Evolutionary conservation across 2,888 invertebrate species (phyloP).

Genomic region (Eilema depressum): DNA sequence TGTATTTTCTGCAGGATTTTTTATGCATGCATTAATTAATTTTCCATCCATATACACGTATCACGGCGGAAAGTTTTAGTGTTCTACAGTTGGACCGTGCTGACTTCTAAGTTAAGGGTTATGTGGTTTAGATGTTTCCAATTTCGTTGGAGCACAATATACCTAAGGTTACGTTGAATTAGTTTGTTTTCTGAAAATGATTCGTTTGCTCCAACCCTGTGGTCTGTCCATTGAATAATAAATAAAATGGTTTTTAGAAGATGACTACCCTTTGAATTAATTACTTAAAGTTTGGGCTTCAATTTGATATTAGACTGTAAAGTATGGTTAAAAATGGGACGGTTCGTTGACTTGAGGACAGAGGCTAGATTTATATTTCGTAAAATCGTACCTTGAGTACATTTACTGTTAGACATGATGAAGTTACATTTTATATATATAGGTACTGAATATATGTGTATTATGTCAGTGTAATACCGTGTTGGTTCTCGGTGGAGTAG

Average conservation of each 20-base stretch:
- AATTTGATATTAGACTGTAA: conserved; percentile 7
- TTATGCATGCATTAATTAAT: conserved; percentile 39
- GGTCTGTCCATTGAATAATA: conserved; percentile 15
- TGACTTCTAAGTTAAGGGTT: conserved; percentile 31
- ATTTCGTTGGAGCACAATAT: conserved; percentile 24
- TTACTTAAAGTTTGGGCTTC: conserved; percentile 14
- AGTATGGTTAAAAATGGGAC: conserved; percentile 2
- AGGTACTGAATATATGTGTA: too few species aligned
- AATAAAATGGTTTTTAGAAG: conserved; percentile 12
- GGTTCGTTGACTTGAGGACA: neutral
- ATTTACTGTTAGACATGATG: neutral
- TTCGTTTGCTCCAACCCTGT: conserved; percentile 24
- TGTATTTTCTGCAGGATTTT: conserved; percentile 39
- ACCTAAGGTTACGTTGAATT: conserved; percentile 7
- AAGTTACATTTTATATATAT: neutral
- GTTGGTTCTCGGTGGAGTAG: too few species aligned
- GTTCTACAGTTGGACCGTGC: conserved; percentile 21
- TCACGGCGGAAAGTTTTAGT: conserved; percentile 24
- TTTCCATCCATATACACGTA: conserved; percentile 33
- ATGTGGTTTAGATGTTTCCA: conserved; percentile 29
- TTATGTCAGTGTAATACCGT: too few species aligned
- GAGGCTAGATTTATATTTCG: neutral
- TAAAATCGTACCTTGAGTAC: neutral
- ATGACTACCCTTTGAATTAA: conserved; percentile 12
- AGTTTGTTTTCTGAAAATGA: conserved; percentile 21